Evolutionary conservation across 2,888 invertebrate species (phyloP), one percentile per base, ranked within the genome.

Genomic region (Chymomyza amoena): DNA sequence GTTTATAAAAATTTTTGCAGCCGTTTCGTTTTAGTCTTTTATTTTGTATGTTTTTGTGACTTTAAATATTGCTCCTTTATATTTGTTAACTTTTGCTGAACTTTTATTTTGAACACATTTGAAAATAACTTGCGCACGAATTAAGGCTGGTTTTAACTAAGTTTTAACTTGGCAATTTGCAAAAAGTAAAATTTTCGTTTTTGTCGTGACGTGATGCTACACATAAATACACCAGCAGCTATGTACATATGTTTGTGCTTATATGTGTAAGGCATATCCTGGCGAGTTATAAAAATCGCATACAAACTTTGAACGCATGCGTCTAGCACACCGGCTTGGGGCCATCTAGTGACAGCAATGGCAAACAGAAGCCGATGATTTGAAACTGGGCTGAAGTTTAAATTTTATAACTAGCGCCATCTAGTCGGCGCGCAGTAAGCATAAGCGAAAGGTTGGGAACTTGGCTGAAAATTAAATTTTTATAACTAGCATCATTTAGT

Each of bases 201-300:
- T 13, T 16, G 73, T 66, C 60, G 68, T 77, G 73, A 77, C 79
- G 80, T 77, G 77, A 83, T 76, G 73, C 68, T 71, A 73, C 72
- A 81, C 73, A 70, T 81, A 65, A 78, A 73, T 61, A 69, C 74
- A 18, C 67, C 61, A 77, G 77, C 75, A 75, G 81, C 75, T 76
- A 75, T 73, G 39, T 45, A 76, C 72, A 77, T 77, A 74, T 76
- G 75, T 77, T 77, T 18, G 54, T 54, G 13, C 52, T n/a, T 52
- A 52, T 52, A 52, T 36, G 13, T 18, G 52, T 15, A 7, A 6
- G 51, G 54, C 54, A 7, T 54, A 20, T 54, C 54, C 54, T 54
- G 54, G 65, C 61, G 66, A 59, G 54, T 51, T 64, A 64, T 45
- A 66, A 60, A 67, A 59, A 45, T 13, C 39, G 28, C 59, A 20